Evolutionary conservation across 2,113 vertebrate genomes (phyloP), one percentile per base, ranked within the genome.

Genomic region (Aptenodytes patagonicus): DNA sequence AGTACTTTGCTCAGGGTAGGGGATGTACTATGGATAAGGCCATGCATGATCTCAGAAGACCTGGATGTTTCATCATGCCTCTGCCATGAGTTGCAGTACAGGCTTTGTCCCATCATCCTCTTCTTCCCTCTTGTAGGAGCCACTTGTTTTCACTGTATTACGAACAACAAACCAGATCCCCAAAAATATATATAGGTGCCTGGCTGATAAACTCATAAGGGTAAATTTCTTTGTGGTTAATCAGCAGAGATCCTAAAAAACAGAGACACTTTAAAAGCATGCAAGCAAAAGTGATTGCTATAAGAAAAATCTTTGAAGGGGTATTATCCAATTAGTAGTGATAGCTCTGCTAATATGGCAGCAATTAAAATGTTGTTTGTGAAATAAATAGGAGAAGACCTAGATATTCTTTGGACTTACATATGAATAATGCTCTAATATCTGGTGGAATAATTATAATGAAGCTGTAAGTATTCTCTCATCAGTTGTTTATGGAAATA

Each of bases 391-490:
- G 86, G 95, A 71, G 94, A 96, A 97, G 96, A 97, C 97, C 97
- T 98, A 97, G 96, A 97, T 96, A 96, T 89, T 96, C 93, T 96
- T 97, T 93, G 96, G 97, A 90, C 95, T 97, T 97, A 92, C 84
- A 69, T 96, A 64, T 72, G 87, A 98, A 96, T 97, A 95, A 95
- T 89, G 95, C 92, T 98, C 97, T 98, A 97, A 96, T 97, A 96
- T 97, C 96, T 93, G 84, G 92, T 92, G 91, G 96, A 96, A 96
- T 98, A 97, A 98, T 98, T 98, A 98, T 97, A 90, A 94, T 98
- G 97, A 98, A 97, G 98, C 96, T 97, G 97, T 98, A 98, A 98
- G 97, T 98, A 94, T 97, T 98, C 96, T 97, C 98, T 98, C 97
- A 93, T 96, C 97, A 93, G 96, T 97, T 98, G 96, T 97, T 98